Conservation (phyloP, 2,888 invertebrate genomes). For the Cryptosula pallasiana region DNA sequence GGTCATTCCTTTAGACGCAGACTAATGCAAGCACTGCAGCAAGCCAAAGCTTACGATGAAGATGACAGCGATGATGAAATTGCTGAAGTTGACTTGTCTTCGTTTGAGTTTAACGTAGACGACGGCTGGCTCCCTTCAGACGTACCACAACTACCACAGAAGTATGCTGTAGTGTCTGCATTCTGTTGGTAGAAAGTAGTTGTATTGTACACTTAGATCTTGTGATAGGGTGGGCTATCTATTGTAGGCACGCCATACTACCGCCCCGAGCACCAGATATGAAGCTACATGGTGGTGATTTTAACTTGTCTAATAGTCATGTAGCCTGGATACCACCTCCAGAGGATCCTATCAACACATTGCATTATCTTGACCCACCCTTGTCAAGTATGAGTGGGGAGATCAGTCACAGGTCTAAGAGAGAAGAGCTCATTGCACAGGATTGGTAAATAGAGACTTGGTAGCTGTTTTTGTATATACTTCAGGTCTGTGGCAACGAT, state of each 20-base stretch:
- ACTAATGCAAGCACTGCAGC: slow-evolving; percentile 37
- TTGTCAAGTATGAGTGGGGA: slow-evolving; percentile 21
- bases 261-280: background rate
- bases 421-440: slow-evolving; percentile 40
- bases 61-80: slow-evolving; percentile 32
- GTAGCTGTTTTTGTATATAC: no score
- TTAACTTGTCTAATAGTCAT: background rate
- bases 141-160: slow-evolving; percentile 40
- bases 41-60: slow-evolving; percentile 32
- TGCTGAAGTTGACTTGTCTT: slow-evolving; percentile 29
- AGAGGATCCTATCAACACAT: background rate
- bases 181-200: background rate
- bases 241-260: slow-evolving; percentile 11
- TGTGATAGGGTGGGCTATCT: no score
- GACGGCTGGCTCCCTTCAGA: slow-evolving; percentile 42
- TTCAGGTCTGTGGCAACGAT: no score
- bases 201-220: no score
- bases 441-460: slow-evolving; percentile 36
- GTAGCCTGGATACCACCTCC: background rate
- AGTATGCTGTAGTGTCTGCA: slow-evolving; percentile 30
- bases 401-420: slow-evolving; percentile 31
- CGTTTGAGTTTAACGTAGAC: slow-evolving; percentile 33
- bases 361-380: background rate
- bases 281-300: background rate
- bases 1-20: slow-evolving; percentile 29